Evolutionary conservation across 2,113 vertebrate species (phyloP).

Genomic region (Dicrurus megarhynchus): DNA sequence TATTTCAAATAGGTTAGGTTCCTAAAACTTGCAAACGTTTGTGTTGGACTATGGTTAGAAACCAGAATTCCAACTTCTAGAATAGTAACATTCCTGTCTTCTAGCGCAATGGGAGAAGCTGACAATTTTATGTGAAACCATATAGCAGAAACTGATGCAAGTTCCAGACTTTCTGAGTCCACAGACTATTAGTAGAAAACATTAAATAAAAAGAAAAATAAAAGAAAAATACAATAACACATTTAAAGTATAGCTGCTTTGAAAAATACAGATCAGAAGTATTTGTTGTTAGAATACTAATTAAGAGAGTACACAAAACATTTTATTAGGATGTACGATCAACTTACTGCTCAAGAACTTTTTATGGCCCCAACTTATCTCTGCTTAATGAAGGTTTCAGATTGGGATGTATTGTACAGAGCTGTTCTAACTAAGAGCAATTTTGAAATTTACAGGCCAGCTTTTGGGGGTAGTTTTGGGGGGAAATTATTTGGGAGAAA

Average conservation of each 20-base stretch:
- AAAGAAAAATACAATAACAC: not conserved
- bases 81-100: slow-evolving; percentile 80
- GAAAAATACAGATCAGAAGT: not conserved
- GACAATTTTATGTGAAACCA: slow-evolving; percentile 72
- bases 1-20: slow-evolving; percentile 71
- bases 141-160: slow-evolving; percentile 68
- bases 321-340: not conserved
- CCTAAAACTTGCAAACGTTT: slow-evolving; percentile 72
- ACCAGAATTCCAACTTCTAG: slow-evolving; percentile 74
- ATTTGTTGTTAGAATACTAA: not conserved
- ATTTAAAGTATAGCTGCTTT: not conserved
- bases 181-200: slow-evolving; percentile 33
- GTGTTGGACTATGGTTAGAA: slow-evolving; percentile 73
- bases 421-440: slow-evolving; percentile 28
- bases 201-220: not conserved
- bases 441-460: not conserved
- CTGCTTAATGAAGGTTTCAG: not conserved
- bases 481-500: slow-evolving; percentile 13
- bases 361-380: not conserved
- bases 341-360: not conserved
- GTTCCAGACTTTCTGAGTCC: slow-evolving; percentile 68
- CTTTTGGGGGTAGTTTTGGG: not conserved
- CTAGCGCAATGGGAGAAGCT: slow-evolving; percentile 75
- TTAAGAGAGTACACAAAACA: not conserved
- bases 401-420: not conserved